A percentile compares a stretch with the other conserved stretches of the same genome.
These are phyloP conservation scores for Lonchura striata DNA, from an alignment of 2,113 vertebrate genomes.

Conservation along the genomic window DNA sequence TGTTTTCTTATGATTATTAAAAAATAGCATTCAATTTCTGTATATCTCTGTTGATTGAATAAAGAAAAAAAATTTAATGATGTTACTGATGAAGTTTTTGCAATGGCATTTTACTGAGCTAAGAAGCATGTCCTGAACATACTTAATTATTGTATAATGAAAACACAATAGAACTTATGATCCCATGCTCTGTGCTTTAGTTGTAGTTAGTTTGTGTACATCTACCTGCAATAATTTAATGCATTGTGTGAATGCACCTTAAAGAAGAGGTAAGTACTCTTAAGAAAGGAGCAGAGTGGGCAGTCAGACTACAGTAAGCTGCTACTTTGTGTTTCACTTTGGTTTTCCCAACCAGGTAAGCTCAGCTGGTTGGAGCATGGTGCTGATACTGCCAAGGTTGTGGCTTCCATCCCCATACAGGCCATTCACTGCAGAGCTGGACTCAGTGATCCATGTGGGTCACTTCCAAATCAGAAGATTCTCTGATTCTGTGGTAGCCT, in stretches of 20 bases:
- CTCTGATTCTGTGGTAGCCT: background rate
- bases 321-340: background rate
- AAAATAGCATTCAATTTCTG: background rate
- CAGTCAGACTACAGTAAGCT: background rate
- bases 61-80: no score
- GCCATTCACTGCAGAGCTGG: background rate
- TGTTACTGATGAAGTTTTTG: background rate
- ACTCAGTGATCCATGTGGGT: background rate
- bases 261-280: background rate
- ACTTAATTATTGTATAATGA: background rate
- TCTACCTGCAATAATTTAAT: background rate
- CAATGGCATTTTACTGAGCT: background rate
- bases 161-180: background rate
- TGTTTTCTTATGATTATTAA: background rate
- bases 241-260: background rate
- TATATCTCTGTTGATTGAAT: background rate
- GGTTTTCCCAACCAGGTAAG: background rate
- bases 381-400: rapidly evolving
- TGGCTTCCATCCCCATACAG: no score
- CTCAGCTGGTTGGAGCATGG: background rate
- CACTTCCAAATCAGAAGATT: background rate
- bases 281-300: background rate
- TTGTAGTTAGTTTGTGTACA: background rate
- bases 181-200: background rate
- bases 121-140: background rate